A percentile compares a stretch with the other conserved stretches of the same genome.
Evolutionary conservation across 2,113 vertebrate genomes (phyloP).

Genomic region (Cryptomyrus ogoouensis): DNA sequence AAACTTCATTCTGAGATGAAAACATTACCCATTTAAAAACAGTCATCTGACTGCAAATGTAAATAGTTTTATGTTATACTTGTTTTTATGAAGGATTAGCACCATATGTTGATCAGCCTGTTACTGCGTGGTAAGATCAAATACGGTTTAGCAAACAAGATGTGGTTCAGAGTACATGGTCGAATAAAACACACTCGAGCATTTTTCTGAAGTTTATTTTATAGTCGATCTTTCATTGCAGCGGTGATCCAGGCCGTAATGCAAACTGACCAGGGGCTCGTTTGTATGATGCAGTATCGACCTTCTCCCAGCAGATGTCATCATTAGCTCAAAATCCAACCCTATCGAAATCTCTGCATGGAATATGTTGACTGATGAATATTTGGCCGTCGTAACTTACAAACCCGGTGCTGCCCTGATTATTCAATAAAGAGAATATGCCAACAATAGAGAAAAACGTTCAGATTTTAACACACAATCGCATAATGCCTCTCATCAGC

Average conservation of each 20-base stretch:
- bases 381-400: background rate
- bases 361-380: background rate
- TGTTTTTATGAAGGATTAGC: background rate
- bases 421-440: background rate
- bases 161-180: background rate
- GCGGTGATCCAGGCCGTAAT: background rate
- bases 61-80: background rate
- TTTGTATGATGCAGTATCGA: background rate
- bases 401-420: background rate
- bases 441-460: background rate
- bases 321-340: background rate
- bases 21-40: background rate
- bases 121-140: background rate
- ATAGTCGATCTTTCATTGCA: background rate
- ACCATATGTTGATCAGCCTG: background rate
- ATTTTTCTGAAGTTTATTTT: background rate
- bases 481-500: background rate
- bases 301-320: background rate
- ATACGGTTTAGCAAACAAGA: background rate
- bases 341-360: background rate
- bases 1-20: background rate
- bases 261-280: background rate
- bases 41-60: background rate
- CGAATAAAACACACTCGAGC: background rate
- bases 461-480: background rate